Base-by-base conservation (phyloP, 1,140 invertebrate genomes). In the Coelopa frigida region DNA sequence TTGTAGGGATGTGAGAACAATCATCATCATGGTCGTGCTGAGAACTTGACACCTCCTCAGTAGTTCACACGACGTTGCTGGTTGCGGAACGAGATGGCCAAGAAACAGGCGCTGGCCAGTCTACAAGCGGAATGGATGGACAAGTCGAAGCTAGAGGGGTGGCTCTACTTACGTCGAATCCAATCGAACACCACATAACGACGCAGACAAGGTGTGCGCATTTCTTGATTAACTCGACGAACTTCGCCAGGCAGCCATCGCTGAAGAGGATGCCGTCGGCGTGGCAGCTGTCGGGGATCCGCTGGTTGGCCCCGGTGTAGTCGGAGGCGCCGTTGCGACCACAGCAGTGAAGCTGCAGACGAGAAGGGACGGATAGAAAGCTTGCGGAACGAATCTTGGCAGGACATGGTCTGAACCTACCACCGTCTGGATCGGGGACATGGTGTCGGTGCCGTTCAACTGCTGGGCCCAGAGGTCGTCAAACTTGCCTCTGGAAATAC, bases 51-150 rank as follows among this genome's bases (percentile, higher is more conserved):
- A 29, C n/a, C 27, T 36, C 15, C 11, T 27, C 48, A 62, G 35
- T 59, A 62, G 40, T 42, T 46, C 17, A 46, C 48, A 44, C 60
- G 57, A 23, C 60, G 59, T 43, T 49, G 41, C 15, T 58, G 56
- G 37, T 63, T 63, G 22, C 42, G 48, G 10, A 62, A 57, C 8
- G 49, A 53, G 10, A 62, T 50, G 5, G 46, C 60, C 52, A 62
- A 44, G 24, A 62, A 46, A 2, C 46, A 53, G 41, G 57, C 45
- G 18, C n/a, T n/a, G n/a, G n/a, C n/a, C n/a, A n/a, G n/a, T n/a
- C n/a, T n/a, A n/a, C n/a, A n/a, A n/a, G n/a, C n/a, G n/a, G n/a
- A n/a, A n/a, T n/a, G n/a, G n/a, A n/a, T n/a, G n/a, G n/a, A n/a
- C 22, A 12, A 42, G 18, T 10, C n/a, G 1, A 42, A 17, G 7